Conservation (phyloP, 2,797 vertebrate species). For the Diplodus sargus region DNA sequence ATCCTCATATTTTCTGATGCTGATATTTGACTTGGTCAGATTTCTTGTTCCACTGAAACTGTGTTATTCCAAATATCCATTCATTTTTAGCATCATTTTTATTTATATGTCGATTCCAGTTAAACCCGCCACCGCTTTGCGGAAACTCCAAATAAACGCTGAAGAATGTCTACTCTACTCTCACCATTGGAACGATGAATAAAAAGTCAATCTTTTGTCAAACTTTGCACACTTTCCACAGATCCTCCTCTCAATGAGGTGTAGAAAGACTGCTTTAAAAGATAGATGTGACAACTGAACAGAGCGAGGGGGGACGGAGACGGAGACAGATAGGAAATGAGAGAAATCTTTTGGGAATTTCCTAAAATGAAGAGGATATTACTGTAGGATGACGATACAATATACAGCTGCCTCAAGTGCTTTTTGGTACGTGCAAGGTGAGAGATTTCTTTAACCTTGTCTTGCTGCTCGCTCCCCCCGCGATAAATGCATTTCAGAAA, state of each 20-base stretch:
- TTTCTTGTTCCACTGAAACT: not conserved
- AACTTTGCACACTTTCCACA: not conserved
- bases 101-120: not conserved
- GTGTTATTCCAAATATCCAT: not conserved
- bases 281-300: slow-evolving; percentile 32
- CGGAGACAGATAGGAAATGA: slow-evolving; percentile 38
- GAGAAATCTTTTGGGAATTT: slow-evolving; percentile 37
- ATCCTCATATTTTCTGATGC: not conserved
- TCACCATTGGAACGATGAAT: not conserved
- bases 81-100: not conserved
- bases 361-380: slow-evolving; percentile 52
- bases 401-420: slow-evolving; percentile 37
- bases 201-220: not conserved
- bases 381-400: slow-evolving; percentile 16
- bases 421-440: slow-evolving; percentile 41
- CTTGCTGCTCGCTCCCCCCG: slow-evolving; percentile 25
- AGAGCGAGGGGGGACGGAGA: slow-evolving; percentile 7
- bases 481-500: slow-evolving; percentile 63
- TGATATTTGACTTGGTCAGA: not conserved
- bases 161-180: slow-evolving; percentile 1
- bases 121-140: not conserved
- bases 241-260: not conserved
- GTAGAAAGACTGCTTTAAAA: slow-evolving; percentile 17
- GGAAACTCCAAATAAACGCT: slow-evolving; percentile 12
- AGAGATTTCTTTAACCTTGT: slow-evolving; percentile 67